Base-by-base conservation (phyloP, 2,113 vertebrate species). In the Triplophysa rosa region DNA sequence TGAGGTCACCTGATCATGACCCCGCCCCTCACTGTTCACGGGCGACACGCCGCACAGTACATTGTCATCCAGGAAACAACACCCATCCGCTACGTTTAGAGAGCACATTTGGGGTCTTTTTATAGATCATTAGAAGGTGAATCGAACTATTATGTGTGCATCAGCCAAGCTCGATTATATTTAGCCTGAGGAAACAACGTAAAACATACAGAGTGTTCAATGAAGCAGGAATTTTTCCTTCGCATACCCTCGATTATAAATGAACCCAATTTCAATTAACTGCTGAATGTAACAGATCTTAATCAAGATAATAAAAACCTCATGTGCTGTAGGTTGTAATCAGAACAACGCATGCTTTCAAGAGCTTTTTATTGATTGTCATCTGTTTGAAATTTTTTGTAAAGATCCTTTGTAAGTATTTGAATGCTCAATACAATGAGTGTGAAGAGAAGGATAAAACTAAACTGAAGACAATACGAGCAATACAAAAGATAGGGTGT, bases 1-100 rank as follows among this genome's bases (percentile, higher is more conserved):
- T 72, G 23, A 61, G 61, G 61, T 54, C 66, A 75, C 67, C 54
- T 77, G 52, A 81, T 80, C 4, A 21, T 3, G 45, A 80, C 63
- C 33, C 58, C 75, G 45, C 68, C 69, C 80, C 73, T 67, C 68
- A 76, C 78, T 58, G 52, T 52, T 58, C 84, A 82, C 80, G 1
- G 8, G 67, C 84, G 80, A 58, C n/a, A n/a, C 54, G 24, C 68
- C 72, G 67, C 78, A 73, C 21, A 52, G 4, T 16, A 4, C n/a
- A 80, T 72, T 58, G 68, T 72, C 70, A 58, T 67, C 21, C 78
- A 67, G 78, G 61, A 65, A 72, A 71, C 13, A 63, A 67, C 29
- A 80, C 67, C 79, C 58, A 67, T 81, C 79, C 70, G 29, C 24
- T 29, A 26, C 7, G 23, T 81, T 33, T 33, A 52, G 63, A 21